Conservation (phyloP, 2,797 vertebrate genomes). For the Enteromius treurensis region DNA sequence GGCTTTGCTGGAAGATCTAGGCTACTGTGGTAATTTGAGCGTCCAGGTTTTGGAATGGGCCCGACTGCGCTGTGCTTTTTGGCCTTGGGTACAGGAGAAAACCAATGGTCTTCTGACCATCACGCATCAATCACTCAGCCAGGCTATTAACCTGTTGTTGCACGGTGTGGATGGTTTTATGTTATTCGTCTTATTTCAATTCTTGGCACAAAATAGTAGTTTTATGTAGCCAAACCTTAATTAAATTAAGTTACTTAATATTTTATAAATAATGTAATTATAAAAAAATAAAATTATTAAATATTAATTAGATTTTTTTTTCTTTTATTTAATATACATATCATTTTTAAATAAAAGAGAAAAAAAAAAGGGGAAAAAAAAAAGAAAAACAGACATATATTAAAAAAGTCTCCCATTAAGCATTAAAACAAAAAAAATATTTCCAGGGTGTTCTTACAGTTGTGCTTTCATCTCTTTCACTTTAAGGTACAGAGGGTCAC, state of each 20-base stretch:
- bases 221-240: neutral
- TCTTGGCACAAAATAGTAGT: neutral
- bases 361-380: neutral
- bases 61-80: slow-evolving; percentile 58
- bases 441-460: neutral
- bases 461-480: neutral
- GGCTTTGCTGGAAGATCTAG: slow-evolving; percentile 63
- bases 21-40: slow-evolving; percentile 57
- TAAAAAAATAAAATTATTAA: neutral
- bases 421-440: neutral
- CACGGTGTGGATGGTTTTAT: slow-evolving; percentile 60
- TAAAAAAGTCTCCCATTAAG: neutral
- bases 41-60: slow-evolving; percentile 66
- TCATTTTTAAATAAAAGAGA: too few relatives aligned
- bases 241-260: neutral
- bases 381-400: neutral
- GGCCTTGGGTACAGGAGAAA: slow-evolving; percentile 68
- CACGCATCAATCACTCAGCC: slow-evolving; percentile 65
- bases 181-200: neutral
- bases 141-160: slow-evolving; percentile 63
- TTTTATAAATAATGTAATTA: neutral
- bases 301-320: neutral
- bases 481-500: slow-evolving; percentile 1
- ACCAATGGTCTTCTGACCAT: slow-evolving; percentile 64
- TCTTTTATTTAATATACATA: neutral